Evolutionary conservation across 2,113 vertebrate genomes (phyloP).

Genomic region (Hipposideros armiger): DNA sequence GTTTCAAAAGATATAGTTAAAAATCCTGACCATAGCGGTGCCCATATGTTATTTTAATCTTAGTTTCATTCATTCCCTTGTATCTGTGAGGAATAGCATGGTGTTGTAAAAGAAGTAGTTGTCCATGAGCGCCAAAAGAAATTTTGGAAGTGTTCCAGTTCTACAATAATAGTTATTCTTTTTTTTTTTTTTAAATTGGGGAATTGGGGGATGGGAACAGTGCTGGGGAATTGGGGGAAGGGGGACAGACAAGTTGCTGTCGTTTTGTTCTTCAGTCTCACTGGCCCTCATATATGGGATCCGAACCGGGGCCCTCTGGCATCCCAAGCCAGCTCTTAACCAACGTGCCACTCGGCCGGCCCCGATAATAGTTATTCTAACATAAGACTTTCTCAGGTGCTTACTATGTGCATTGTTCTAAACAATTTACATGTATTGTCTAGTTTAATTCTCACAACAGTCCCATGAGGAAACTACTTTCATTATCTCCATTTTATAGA

Average conservation of each 20-base stretch:
- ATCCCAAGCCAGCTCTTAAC: too few species aligned
- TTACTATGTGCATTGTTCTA: background rate
- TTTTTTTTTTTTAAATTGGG: too few species aligned
- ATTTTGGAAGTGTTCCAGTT: background rate
- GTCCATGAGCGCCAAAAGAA: background rate
- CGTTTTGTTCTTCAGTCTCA: too few species aligned
- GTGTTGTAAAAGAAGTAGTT: background rate
- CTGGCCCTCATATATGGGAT: too few species aligned
- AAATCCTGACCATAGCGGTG: background rate
- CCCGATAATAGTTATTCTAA: background rate
- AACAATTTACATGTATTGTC: background rate
- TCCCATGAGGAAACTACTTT: background rate
- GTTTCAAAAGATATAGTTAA: slow-evolving; percentile 6
- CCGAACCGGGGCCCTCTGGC: too few species aligned
- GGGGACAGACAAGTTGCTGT: too few species aligned
- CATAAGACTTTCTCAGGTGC: background rate
- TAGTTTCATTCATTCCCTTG: background rate
- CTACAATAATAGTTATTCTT: background rate
- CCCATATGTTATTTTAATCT: background rate
- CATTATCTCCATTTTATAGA: background rate
- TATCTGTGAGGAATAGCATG: background rate
- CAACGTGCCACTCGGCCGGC: too few species aligned
- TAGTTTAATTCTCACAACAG: background rate
- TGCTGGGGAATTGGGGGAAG: too few species aligned
- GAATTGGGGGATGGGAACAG: too few species aligned